Conservation (phyloP, 1,140 invertebrate genomes). For the Dolichoris vasculosae region DNA sequence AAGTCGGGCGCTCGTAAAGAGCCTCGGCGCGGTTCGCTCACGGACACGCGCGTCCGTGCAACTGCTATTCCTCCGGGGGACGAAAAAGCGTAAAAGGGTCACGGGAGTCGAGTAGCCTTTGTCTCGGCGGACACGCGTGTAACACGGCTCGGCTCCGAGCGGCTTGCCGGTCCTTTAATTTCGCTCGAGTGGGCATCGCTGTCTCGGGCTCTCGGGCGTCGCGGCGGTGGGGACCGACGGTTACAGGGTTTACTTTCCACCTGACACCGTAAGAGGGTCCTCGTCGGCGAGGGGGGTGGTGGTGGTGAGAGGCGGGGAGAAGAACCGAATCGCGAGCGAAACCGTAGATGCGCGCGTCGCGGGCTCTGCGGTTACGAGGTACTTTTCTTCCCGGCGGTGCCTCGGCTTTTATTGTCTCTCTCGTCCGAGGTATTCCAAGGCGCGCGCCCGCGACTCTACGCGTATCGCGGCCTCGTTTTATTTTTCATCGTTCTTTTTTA, state of each 20-base stretch:
- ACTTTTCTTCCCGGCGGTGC: conserved; percentile 34
- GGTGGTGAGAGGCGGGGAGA: too few relatives aligned
- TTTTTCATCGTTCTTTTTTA: conserved; percentile 46
- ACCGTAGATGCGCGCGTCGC: conserved; percentile 36
- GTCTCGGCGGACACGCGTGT: conserved; percentile 14
- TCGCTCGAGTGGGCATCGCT: conserved; percentile 39
- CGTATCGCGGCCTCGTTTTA: conserved; percentile 35
- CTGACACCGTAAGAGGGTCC: conserved; percentile 40
- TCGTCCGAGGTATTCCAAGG: conserved; percentile 27
- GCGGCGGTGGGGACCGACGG: background rate
- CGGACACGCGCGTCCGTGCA: background rate
- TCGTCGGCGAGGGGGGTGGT: too few relatives aligned
- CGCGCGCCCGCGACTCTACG: conserved; percentile 11
- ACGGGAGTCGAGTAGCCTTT: conserved; percentile 19
- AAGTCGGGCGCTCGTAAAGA: background rate
- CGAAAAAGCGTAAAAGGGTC: conserved; percentile 46
- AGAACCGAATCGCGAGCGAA: conserved; percentile 36
- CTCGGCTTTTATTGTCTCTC: conserved; percentile 50
- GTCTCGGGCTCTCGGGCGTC: background rate
- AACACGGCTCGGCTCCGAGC: conserved; percentile 31
- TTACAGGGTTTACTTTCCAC: conserved; percentile 51
- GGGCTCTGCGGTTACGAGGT: conserved; percentile 45
- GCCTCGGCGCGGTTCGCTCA: background rate
- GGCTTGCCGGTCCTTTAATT: conserved; percentile 52
- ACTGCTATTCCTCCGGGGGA: background rate